These are phyloP conservation scores for Yponomeuta plumbellus DNA, from an alignment of 2,888 invertebrate species.

Conservation along the genomic window DNA sequence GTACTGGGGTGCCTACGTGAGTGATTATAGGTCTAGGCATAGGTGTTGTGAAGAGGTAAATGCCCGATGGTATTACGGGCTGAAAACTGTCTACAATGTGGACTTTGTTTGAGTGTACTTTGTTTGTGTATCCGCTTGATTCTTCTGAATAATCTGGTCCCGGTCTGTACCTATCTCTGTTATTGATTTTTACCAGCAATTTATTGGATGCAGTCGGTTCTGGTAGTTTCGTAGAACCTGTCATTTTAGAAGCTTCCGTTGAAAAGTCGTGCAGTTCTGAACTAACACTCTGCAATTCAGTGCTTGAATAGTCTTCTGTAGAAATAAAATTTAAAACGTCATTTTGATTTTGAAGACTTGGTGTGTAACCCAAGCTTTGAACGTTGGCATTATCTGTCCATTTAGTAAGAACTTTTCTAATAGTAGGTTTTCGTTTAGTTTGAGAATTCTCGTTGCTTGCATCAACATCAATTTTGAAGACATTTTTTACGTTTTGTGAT, in stretches of 20 bases:
- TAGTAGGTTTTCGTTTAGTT: constrained; percentile 44
- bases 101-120: constrained; percentile 46
- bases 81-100: constrained; percentile 42
- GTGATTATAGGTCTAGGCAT: constrained; percentile 62
- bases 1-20: constrained; percentile 60
- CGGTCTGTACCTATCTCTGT: constrained; percentile 39
- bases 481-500: constrained; percentile 28
- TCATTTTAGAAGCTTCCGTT: constrained; percentile 32
- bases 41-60: constrained; percentile 49
- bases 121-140: constrained; percentile 26
- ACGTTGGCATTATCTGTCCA: constrained; percentile 70
- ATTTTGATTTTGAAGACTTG: constrained; percentile 26
- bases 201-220: constrained; percentile 28
- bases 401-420: constrained; percentile 68
- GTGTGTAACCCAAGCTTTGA: constrained; percentile 58
- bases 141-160: constrained; percentile 44
- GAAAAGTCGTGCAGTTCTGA: constrained; percentile 27
- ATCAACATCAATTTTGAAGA: constrained; percentile 23
- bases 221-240: constrained; percentile 27
- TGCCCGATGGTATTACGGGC: constrained; percentile 39
- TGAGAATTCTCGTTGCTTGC: constrained; percentile 20
- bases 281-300: constrained; percentile 24
- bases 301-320: constrained; percentile 30
- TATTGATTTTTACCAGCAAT: constrained; percentile 13
- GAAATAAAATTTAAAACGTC: constrained; percentile 26